phyloP scores from a whole-genome alignment of 2,888 invertebrate species.

The Amphipoea oculea region DNA sequence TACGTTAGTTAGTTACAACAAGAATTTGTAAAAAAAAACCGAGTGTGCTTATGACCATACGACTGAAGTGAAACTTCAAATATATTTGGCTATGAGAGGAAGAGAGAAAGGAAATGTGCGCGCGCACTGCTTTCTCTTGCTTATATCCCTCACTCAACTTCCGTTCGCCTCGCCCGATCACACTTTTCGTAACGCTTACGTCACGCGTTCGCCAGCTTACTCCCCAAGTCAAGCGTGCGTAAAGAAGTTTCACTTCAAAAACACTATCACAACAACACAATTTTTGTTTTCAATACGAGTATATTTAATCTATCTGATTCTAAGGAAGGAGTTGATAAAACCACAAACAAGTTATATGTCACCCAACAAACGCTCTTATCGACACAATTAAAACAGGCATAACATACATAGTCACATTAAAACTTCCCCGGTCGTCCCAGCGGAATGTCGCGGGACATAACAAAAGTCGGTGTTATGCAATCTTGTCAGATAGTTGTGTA shows the following conservation, averaged over 20 bases:
- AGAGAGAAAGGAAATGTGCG: too few species aligned
- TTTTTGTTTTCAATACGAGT: background rate
- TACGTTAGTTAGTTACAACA: background rate
- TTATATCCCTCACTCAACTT: too few species aligned
- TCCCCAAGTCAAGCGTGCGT: too few species aligned
- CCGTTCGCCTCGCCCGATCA: too few species aligned
- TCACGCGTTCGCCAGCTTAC: too few species aligned
- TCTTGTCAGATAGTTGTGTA: conserved; percentile 8
- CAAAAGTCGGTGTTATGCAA: conserved; percentile 37
- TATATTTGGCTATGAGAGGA: too few species aligned
- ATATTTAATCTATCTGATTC: background rate
- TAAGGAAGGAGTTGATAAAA: background rate
- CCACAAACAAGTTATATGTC: background rate
- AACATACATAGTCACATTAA: conserved; percentile 1
- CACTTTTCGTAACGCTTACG: too few species aligned
- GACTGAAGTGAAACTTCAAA: too few species aligned
- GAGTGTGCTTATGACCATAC: too few species aligned
- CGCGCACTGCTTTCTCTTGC: too few species aligned
- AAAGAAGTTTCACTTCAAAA: too few species aligned
- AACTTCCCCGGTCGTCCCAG: conserved; percentile 16
- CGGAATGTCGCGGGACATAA: conserved; percentile 11
- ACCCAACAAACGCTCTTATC: background rate
- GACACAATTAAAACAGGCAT: conserved; percentile 33
- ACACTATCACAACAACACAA: background rate
- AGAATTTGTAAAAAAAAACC: background rate